Evolutionary conservation across 2,797 vertebrate genomes (phyloP).

Genomic region (Bryconaethiops microstoma): DNA sequence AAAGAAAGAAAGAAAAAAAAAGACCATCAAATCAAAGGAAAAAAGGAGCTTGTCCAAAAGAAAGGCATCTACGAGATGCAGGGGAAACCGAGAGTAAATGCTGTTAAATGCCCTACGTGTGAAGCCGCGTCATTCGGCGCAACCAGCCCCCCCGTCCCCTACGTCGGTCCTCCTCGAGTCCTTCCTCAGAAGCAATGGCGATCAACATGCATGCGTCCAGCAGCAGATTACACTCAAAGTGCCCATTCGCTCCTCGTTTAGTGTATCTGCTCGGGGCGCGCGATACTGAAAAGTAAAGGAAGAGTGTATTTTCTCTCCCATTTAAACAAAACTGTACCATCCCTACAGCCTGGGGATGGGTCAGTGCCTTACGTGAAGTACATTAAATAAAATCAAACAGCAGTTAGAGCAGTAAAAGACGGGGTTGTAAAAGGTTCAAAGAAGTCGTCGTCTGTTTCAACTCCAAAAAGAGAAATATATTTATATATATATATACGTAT

Average conservation of each 20-base stretch:
- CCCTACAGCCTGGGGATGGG: neutral
- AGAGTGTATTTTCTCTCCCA: neutral
- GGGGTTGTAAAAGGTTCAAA: neutral
- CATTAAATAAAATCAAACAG: neutral
- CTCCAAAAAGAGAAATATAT: too few species aligned
- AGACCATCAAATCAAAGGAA: too few species aligned
- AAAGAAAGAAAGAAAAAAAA: too few species aligned
- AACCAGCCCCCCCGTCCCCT: neutral
- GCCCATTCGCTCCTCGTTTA: neutral
- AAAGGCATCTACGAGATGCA: too few species aligned
- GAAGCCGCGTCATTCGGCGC: too few species aligned
- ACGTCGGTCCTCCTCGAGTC: too few species aligned
- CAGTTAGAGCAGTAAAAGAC: neutral
- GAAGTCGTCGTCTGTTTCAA: too few species aligned
- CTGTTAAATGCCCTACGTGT: too few species aligned
- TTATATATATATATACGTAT: too few species aligned
- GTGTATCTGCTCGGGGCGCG: neutral
- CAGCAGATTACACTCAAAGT: neutral
- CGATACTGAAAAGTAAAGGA: neutral
- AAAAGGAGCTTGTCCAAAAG: too few species aligned
- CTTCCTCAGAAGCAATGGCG: neutral
- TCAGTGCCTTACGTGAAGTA: neutral
- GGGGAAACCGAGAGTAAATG: too few species aligned
- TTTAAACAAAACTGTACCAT: neutral
- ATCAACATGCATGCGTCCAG: neutral